phyloP scores from a whole-genome alignment of 2,888 invertebrate species.

The Kryphioiulus occultus region DNA sequence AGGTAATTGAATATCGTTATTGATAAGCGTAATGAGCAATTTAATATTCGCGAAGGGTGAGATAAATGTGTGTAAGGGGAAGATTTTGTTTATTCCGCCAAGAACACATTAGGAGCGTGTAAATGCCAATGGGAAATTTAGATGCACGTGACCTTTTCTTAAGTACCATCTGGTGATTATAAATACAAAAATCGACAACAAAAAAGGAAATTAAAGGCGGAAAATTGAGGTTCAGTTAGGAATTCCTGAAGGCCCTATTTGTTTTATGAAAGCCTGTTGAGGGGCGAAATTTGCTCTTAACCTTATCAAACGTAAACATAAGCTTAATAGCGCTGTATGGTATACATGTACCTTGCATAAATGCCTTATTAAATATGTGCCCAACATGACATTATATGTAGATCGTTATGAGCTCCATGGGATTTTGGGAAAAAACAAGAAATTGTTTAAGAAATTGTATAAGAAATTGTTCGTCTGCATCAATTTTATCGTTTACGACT shows the following conservation, averaged over 20 bases:
- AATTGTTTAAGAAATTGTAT: not conserved
- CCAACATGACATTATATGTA: not conserved
- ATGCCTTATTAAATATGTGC: not conserved
- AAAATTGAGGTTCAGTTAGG: slow-evolving; percentile 9
- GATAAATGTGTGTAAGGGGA: not conserved
- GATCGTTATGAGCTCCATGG: not conserved
- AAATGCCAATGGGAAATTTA: slow-evolving; percentile 36
- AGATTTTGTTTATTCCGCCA: not conserved
- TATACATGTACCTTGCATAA: not conserved
- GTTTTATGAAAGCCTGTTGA: slow-evolving; percentile 36
- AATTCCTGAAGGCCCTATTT: slow-evolving; percentile 43
- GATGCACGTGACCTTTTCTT: slow-evolving; percentile 2
- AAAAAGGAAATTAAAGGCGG: slow-evolving; percentile 38
- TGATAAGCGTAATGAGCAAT: not conserved
- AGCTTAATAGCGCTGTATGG: not conserved
- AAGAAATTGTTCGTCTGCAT: not conserved
- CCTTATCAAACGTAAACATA: not conserved
- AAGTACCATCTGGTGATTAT: slow-evolving; percentile 24
- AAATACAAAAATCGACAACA: slow-evolving; percentile 27
- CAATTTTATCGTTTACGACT: not conserved
- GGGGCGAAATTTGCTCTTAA: not conserved
- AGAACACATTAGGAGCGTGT: not conserved
- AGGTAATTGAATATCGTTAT: not conserved
- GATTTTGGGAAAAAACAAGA: not conserved
- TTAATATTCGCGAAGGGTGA: not conserved